A percentile compares a stretch with the other conserved stretches of the same genome.
These are phyloP conservation scores for Chrysolina americana DNA, from an alignment of 2,888 invertebrate genomes.

Conservation along the genomic window DNA sequence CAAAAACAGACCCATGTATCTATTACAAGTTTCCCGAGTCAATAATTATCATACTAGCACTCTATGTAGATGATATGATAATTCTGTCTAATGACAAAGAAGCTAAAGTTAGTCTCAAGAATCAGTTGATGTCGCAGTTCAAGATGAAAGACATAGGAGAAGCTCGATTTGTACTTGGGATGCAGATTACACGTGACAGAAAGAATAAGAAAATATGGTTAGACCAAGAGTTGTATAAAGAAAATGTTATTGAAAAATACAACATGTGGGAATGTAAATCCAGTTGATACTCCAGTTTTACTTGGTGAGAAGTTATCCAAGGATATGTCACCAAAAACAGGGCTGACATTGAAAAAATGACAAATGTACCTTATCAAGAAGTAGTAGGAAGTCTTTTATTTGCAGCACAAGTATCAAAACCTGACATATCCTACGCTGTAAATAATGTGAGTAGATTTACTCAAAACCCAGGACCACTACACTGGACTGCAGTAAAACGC, in stretches of 20 bases:
- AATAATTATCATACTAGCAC: constrained; percentile 13
- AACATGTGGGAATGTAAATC: constrained; percentile 26
- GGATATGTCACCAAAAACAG: too few species aligned
- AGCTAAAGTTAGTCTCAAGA: constrained; percentile 11
- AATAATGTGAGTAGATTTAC: too few species aligned
- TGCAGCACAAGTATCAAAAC: neutral
- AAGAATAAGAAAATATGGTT: constrained; percentile 23
- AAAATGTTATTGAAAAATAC: constrained; percentile 25
- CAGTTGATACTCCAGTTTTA: too few species aligned
- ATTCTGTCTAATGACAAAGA: constrained; percentile 9
- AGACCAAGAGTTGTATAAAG: constrained; percentile 24
- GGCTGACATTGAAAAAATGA: neutral
- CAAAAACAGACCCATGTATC: constrained; percentile 18
- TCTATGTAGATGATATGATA: constrained; percentile 31
- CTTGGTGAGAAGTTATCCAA: too few species aligned
- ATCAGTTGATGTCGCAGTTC: constrained; percentile 7
- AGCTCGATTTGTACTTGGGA: neutral
- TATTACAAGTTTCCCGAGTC: constrained; percentile 14
- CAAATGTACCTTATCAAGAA: neutral
- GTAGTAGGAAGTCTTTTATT: neutral
- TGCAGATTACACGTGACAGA: neutral
- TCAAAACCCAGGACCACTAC: neutral
- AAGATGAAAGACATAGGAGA: constrained; percentile 27
- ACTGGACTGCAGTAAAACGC: neutral
- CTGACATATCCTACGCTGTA: too few species aligned